Conservation (phyloP, 2,113 vertebrate genomes). For the Motacilla tschutschensis region DNA sequence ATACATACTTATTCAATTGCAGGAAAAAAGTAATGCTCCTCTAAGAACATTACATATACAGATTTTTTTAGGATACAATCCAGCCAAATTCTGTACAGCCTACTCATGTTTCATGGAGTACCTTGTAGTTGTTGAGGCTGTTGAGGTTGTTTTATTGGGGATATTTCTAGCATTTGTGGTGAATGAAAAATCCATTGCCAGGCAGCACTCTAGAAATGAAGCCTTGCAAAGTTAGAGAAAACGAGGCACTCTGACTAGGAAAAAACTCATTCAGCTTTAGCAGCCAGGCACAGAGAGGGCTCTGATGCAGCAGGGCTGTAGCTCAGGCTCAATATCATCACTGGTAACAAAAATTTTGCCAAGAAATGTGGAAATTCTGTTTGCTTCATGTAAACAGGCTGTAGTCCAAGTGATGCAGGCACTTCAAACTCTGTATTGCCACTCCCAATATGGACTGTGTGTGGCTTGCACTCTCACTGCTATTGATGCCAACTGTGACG, state of each 20-base stretch:
- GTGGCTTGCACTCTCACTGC: neutral
- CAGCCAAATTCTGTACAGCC: neutral
- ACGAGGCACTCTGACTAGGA: accelerated
- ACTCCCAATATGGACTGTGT: no score
- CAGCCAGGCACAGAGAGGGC: neutral
- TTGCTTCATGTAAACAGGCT: neutral
- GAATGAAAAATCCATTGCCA: neutral
- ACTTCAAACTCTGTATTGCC: neutral
- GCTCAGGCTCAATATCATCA: neutral
- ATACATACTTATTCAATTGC: accelerated
- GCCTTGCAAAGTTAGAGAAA: neutral
- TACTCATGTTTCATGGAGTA: neutral
- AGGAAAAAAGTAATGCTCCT: neutral
- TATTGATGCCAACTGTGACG: neutral
- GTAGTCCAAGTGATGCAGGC: neutral
- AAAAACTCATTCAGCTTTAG: neutral
- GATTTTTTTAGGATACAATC: neutral
- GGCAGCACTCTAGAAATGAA: neutral
- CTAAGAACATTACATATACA: neutral
- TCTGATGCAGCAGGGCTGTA: neutral
- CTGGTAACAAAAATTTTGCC: neutral
- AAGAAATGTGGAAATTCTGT: neutral
- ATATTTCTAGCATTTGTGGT: neutral
- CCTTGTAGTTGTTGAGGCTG: neutral
- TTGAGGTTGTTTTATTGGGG: neutral